Evolutionary conservation across 2,888 invertebrate species (phyloP), one percentile per base, ranked within the genome.

Genomic region (Troides oblongomaculatus): DNA sequence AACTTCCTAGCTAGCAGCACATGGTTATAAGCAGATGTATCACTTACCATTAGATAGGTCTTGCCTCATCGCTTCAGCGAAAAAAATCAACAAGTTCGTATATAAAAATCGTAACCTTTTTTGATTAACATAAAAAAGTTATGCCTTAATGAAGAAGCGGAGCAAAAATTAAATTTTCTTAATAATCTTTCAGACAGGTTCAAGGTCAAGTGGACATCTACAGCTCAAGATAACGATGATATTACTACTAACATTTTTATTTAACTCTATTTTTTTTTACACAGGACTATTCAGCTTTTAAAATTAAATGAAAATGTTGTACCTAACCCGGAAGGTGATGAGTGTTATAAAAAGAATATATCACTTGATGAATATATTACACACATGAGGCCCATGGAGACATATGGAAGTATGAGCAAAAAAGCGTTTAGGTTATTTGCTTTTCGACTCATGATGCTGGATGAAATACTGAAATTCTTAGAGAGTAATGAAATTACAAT

Each of bases 401-500:
- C 10, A 1, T 70, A 70, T 63, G 70, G 66, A 6, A 18, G 58
- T 3, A 59, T 36, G 25, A n/a, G 50, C 8, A 66, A 59, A 12
- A 62, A 58, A 25, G 36, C 62, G 8, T 70, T 53, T 21, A 36
- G 21, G 50, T 23, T 18, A 1, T 59, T 70, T 21, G 66, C 62
- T 53, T 58, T 43, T n/a, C 66, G 62, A 53, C 59, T 66, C 1
- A 62, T 59, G 23, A 53, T 70, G 58, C 14, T 70, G 18, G 66
- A 70, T 8, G 18, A 62, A 23, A 63, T 70, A 46, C 39, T 70
- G 25, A 50, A 50, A 25, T 66, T 70, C 25, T 25, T 70, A 25
- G 39, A 66, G 39, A 59, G 39, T 10, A 25, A 62, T 30, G 58
- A 66, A 50, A 23, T 50, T n/a, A 36, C 23, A 8, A 53, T 30